These are phyloP conservation scores for Mus caroli DNA, from an alignment of 2,797 vertebrate species.

Conservation along the genomic window DNA sequence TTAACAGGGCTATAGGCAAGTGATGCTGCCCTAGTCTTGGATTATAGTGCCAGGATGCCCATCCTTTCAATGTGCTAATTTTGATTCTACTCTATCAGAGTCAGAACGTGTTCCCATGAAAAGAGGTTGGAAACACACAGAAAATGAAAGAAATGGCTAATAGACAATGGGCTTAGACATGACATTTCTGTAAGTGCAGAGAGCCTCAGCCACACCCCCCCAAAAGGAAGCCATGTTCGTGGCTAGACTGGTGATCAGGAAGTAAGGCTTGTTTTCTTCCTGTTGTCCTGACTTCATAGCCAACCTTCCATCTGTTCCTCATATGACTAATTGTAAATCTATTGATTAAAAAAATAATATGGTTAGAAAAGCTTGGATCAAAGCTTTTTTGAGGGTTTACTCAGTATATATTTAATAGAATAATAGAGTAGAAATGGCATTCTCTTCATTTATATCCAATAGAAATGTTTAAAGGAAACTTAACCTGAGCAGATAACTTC, in stretches of 20 bases:
- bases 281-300: not conserved
- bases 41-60: not conserved
- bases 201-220: slow-evolving; percentile 34
- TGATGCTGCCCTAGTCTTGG: not conserved
- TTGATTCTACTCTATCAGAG: slow-evolving; percentile 50
- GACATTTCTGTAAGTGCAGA: slow-evolving; percentile 28
- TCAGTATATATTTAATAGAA: slow-evolving; percentile 28
- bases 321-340: not conserved
- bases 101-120: slow-evolving; percentile 28
- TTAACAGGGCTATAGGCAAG: slow-evolving; percentile 33
- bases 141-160: not conserved
- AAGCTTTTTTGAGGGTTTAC: slow-evolving; percentile 29
- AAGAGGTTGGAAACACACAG: slow-evolving; percentile 15
- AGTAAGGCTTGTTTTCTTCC: not conserved
- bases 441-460: slow-evolving; percentile 65
- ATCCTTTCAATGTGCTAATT: slow-evolving; percentile 29
- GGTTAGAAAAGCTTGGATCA: slow-evolving; percentile 30
- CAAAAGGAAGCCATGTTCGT: slow-evolving; percentile 33
- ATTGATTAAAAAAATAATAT: slow-evolving; percentile 16
- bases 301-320: not conserved
- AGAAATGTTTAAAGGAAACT: slow-evolving; percentile 64
- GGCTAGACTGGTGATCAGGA: not conserved
- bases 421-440: slow-evolving; percentile 28
- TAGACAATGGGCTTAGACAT: not conserved
- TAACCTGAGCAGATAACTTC: slow-evolving; percentile 55